Evolutionary conservation across 2,113 vertebrate genomes (phyloP), one percentile per base, ranked within the genome.

Genomic region (Protobothrops mucrosquamatus): DNA sequence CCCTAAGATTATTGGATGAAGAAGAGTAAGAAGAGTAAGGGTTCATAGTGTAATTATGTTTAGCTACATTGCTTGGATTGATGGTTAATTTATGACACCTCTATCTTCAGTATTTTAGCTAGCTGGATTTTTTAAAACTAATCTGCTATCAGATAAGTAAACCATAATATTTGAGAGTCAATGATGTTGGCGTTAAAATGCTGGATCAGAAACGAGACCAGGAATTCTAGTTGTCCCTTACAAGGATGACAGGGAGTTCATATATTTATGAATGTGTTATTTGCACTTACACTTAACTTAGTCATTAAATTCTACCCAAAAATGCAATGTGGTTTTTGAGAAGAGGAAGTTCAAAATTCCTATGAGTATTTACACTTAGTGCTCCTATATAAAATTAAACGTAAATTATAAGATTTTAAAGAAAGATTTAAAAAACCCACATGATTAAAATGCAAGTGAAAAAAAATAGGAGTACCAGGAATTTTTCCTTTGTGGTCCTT

Each of bases 401-500:
- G n/a, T 20, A 57, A 55, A 91, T 52, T 74, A 46, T n/a, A 46
- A 7, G 26, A 61, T 57, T 52, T 55, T 56, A 90, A 90, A 81
- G 54, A 6, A 91, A 59, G 4, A 22, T 90, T 1, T 59, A 90
- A 90, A 55, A 52, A 29, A 86, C 4, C 46, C 26, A 59, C 7
- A 22, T 57, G 52, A n/a, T 87, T 86, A 90, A 54, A 51, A 93
- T 61, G 55, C 29, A 90, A 64, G 1, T 89, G 93, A 92, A 95
- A 93, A 96, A 89, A 90, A 95, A 55, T 92, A 64, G 56, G n/a
- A 90, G 95, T 98, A 99, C 99, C 99, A 99, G 97, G 95, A 98
- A 98, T 91, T 98, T 97, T 97, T 99, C 96, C 0, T 94, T 96
- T 39, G 98, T 98, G 85, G 97, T 96, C 85, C 97, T 97, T 86